A percentile compares a stretch with the other conserved stretches of the same genome.
These are phyloP conservation scores for Ibidorhyncha struthersii DNA, from an alignment of 2,113 vertebrate species.

Conservation along the genomic window DNA sequence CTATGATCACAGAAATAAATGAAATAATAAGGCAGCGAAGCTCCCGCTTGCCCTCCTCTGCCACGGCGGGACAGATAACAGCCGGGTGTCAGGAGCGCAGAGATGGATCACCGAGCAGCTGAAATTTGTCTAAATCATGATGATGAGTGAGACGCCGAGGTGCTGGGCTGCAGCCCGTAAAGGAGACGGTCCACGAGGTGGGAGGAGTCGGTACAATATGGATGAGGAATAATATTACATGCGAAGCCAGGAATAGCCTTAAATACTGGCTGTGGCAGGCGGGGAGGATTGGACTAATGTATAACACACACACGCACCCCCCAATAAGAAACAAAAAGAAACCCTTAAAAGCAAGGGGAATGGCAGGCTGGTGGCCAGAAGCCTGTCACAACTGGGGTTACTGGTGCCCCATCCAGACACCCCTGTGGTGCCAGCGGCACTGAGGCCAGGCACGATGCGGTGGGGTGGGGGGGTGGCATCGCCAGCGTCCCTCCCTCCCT, in stretches of 20 bases:
- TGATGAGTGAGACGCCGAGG: neutral
- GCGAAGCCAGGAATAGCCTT: neutral
- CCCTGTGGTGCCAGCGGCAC: neutral
- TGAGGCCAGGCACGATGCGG: fast-evolving
- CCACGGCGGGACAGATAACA: neutral
- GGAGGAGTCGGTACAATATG: neutral
- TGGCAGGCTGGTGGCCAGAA: neutral
- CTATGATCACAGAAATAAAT: neutral
- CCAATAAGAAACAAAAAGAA: neutral
- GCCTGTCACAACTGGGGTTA: neutral
- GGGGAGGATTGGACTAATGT: neutral
- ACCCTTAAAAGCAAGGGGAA: neutral
- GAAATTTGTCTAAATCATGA: neutral
- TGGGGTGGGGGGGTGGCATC: fast-evolving
- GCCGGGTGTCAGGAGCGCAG: neutral
- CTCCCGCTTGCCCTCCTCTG: neutral
- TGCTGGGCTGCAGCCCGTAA: neutral
- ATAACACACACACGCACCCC: neutral
- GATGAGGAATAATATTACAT: neutral
- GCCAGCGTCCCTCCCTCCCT: neutral
- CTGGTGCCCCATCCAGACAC: neutral
- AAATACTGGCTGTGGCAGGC: neutral
- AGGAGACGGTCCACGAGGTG: neutral
- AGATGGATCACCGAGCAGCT: neutral
- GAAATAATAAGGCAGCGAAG: neutral